Conservation (phyloP, 2,113 vertebrate species). For the Corydoras maculifer region DNA sequence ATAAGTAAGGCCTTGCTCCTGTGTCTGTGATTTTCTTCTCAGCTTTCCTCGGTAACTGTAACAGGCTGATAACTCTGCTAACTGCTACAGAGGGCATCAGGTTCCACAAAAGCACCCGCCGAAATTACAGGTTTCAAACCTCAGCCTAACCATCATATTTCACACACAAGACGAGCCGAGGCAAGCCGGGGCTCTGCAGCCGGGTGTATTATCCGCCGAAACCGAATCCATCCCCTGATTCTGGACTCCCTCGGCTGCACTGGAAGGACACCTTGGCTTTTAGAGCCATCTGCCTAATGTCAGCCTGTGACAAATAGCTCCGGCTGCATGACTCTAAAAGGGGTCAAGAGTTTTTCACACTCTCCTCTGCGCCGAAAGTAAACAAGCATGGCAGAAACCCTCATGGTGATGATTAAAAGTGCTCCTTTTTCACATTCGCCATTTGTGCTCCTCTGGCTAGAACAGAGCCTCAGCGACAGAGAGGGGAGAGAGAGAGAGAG, state of each 20-base stretch:
- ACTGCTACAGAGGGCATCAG: slow-evolving; percentile 26
- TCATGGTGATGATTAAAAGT: slow-evolving; percentile 45
- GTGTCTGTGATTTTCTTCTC: background rate
- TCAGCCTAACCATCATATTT: slow-evolving; percentile 31
- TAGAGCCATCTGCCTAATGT: slow-evolving; percentile 37
- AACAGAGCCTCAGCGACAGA: slow-evolving; percentile 38
- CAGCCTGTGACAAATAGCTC: slow-evolving; percentile 40
- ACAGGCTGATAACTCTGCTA: slow-evolving; percentile 35
- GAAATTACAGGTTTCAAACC: slow-evolving; percentile 39
- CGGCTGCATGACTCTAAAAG: slow-evolving; percentile 42
- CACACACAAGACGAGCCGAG: background rate
- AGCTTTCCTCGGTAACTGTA: slow-evolving; percentile 22
- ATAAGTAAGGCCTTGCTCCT: too few relatives aligned
- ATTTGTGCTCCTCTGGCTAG: slow-evolving; percentile 49
- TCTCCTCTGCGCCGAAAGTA: slow-evolving; percentile 36
- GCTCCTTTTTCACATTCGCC: slow-evolving; percentile 47
- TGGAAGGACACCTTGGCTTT: slow-evolving; percentile 42
- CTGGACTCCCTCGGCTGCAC: slow-evolving; percentile 18
- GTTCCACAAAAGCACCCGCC: slow-evolving; percentile 17
- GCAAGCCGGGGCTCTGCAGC: slow-evolving; percentile 12
- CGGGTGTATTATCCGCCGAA: slow-evolving; percentile 34
- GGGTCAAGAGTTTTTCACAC: slow-evolving; percentile 44
- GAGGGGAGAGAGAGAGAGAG: slow-evolving; percentile 42
- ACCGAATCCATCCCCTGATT: slow-evolving; percentile 16
- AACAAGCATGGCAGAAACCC: slow-evolving; percentile 36